Evolutionary conservation across 2,113 vertebrate genomes (phyloP).

Genomic region (Rhabdomys dilectus): DNA sequence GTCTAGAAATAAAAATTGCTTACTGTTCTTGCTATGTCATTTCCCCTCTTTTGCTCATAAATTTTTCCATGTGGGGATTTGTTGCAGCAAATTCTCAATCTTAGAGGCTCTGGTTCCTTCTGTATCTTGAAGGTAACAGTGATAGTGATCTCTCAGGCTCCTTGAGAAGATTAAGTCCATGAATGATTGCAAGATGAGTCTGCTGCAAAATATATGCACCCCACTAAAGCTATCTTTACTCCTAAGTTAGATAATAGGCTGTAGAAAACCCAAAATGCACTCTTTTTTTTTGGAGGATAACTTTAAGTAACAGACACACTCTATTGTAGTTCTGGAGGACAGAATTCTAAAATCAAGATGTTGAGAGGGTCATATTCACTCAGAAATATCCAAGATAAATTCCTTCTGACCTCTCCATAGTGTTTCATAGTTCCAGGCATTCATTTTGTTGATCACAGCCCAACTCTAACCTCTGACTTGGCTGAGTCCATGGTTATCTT

Average conservation of each 20-base stretch:
- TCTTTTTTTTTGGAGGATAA: background rate
- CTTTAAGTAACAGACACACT: background rate
- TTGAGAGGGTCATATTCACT: background rate
- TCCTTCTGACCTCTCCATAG: background rate
- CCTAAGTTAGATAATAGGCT: conserved; percentile 15
- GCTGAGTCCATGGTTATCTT: background rate
- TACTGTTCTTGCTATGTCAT: background rate
- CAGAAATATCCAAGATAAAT: background rate
- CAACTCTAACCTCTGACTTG: background rate
- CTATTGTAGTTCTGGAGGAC: background rate
- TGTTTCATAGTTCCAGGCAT: background rate
- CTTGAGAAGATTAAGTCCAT: background rate
- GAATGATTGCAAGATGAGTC: background rate
- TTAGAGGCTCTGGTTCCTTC: conserved; percentile 14
- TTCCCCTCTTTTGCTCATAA: background rate
- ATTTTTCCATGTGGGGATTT: background rate
- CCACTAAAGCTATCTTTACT: background rate
- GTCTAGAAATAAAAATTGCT: conserved; percentile 34
- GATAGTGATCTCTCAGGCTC: background rate
- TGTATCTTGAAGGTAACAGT: background rate
- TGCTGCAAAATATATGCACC: conserved; percentile 13
- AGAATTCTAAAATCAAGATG: background rate
- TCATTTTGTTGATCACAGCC: background rate
- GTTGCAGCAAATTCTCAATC: background rate
- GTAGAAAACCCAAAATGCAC: background rate